Evolutionary conservation across 1,140 invertebrate species (phyloP).

Genomic region (Portunus trituberculatus): DNA sequence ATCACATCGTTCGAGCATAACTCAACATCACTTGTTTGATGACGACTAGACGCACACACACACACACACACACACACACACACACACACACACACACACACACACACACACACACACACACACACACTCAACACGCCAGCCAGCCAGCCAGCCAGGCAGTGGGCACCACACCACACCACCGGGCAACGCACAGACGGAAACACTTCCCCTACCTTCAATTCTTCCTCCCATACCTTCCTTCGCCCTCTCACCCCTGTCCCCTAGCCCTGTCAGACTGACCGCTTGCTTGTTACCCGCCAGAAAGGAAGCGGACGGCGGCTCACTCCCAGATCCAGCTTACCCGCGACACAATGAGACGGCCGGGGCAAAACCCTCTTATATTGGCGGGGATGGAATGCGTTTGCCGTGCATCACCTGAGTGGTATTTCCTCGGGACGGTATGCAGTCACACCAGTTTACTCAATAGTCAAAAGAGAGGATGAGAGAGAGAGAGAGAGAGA

Average conservation of each 20-base stretch:
- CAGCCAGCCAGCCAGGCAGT: too few relatives aligned
- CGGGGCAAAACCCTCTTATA: constrained; percentile 26
- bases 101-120: not conserved
- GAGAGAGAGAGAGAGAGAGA: not conserved
- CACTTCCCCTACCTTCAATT: not conserved
- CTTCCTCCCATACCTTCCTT: constrained; percentile 9
- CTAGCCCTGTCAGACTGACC: not conserved
- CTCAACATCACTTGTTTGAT: too few relatives aligned
- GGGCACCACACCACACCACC: too few relatives aligned
- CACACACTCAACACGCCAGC: not conserved
- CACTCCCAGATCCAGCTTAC: constrained; percentile 34
- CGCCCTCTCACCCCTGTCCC: too few relatives aligned
- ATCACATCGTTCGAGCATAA: too few relatives aligned
- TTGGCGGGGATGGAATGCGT: constrained; percentile 38
- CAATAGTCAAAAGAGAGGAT: not conserved
- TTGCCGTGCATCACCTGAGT: constrained; percentile 27
- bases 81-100: not conserved
- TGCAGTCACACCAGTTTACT: constrained; percentile 21
- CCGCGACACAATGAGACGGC: constrained; percentile 29
- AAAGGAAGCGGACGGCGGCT: not conserved
- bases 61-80: not conserved
- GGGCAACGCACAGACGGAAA: not conserved
- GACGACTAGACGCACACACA: not conserved
- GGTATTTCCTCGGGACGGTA: constrained; percentile 30
- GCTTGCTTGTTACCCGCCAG: not conserved